Conservation (phyloP, 2,888 invertebrate genomes). For the Ligdia adustata region DNA sequence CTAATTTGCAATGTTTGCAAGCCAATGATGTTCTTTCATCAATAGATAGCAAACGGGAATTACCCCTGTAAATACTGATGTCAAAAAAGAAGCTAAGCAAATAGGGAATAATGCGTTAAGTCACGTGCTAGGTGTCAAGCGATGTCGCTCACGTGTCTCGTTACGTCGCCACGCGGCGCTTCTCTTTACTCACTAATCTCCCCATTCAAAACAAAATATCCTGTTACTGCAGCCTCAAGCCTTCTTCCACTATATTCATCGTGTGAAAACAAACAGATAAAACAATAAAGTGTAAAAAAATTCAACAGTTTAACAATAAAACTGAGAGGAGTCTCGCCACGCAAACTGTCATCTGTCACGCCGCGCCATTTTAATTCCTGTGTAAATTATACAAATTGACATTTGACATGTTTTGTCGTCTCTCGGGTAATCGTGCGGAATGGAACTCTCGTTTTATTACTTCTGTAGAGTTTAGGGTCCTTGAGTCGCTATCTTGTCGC, state of each 20-base stretch:
- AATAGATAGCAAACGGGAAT: too few relatives aligned
- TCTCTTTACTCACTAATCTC: slow-evolving; percentile 57
- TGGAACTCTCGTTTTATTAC: slow-evolving; percentile 68
- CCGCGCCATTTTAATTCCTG: slow-evolving; percentile 72
- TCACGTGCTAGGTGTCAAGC: slow-evolving; percentile 67
- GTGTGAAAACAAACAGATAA: slow-evolving; percentile 46
- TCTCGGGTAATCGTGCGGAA: slow-evolving; percentile 73
- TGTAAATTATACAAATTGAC: slow-evolving; percentile 78
- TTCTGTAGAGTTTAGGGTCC: slow-evolving; percentile 52
- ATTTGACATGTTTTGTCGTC: slow-evolving; percentile 80
- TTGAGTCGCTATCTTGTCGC: slow-evolving; percentile 31
- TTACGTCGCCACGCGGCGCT: slow-evolving; percentile 66
- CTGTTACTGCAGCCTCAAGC: slow-evolving; percentile 46
- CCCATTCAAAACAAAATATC: slow-evolving; percentile 64
- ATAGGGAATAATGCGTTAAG: slow-evolving; percentile 23
- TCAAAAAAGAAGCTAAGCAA: slow-evolving; percentile 10
- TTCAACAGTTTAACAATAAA: slow-evolving; percentile 45
- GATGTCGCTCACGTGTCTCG: slow-evolving; percentile 72
- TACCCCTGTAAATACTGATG: too few relatives aligned
- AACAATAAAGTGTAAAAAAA: slow-evolving; percentile 42
- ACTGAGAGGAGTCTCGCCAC: slow-evolving; percentile 42
- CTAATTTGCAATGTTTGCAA: too few relatives aligned
- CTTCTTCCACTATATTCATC: slow-evolving; percentile 23
- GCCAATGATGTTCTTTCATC: too few relatives aligned
- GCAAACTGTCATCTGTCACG: slow-evolving; percentile 72